Evolutionary conservation across 1,140 invertebrate genomes (phyloP).

Genomic region (Drosophila ambigua): DNA sequence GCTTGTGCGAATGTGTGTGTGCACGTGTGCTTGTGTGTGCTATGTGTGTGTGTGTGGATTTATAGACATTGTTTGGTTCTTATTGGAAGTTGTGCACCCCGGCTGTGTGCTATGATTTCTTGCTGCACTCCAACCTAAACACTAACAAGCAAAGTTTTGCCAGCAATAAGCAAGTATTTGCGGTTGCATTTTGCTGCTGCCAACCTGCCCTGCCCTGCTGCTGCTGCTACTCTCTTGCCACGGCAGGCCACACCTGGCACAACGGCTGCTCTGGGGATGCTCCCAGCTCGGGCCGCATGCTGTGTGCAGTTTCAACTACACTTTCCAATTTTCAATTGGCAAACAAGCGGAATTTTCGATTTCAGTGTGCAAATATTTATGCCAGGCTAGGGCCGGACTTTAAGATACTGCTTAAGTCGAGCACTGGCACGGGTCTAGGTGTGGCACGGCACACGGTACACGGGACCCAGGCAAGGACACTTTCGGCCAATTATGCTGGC

Average conservation of each 20-base stretch:
- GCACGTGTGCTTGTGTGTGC: constrained; percentile 8
- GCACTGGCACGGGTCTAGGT: constrained; percentile 2
- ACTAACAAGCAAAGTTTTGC: constrained; percentile 71
- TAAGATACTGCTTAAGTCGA: constrained; percentile 31
- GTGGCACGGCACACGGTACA: no score
- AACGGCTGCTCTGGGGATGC: no score
- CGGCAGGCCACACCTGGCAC: no score
- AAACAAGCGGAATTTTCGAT: constrained; percentile 65
- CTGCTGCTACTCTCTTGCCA: neutral
- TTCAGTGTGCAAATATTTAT: constrained; percentile 65
- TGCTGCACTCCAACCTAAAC: constrained; percentile 57
- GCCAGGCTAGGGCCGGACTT: constrained; percentile 23
- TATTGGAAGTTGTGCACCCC: constrained; percentile 20
- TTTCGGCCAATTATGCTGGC: constrained; percentile 54
- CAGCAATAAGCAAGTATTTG: constrained; percentile 72
- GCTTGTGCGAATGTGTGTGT: neutral
- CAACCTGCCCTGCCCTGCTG: neutral
- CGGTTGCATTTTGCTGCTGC: constrained; percentile 52
- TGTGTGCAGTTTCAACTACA: constrained; percentile 28
- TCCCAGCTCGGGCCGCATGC: neutral
- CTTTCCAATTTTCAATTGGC: constrained; percentile 71
- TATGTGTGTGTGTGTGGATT: constrained; percentile 47
- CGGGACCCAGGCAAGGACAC: constrained; percentile 15
- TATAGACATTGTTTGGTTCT: constrained; percentile 66
- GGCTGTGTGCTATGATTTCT: constrained; percentile 60